Base-by-base conservation (phyloP, 2,888 invertebrate genomes). In the Papilio demoleus region DNA sequence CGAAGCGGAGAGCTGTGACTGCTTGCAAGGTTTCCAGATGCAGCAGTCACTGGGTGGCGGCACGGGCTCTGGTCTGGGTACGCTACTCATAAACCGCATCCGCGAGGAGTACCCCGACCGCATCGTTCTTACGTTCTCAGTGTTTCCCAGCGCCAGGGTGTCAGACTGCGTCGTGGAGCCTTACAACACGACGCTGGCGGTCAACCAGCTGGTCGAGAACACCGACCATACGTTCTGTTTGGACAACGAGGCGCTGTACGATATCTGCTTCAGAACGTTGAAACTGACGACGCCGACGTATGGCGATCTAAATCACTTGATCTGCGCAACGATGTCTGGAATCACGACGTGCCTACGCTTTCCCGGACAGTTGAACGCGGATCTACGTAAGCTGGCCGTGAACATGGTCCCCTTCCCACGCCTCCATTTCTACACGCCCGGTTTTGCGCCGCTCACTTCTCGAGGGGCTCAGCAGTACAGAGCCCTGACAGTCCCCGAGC, bases 1-100 rank as follows among this genome's bases (percentile, higher is more conserved):
- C 82, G 97, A 97, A 87, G 96, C 96, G 61, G 97, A 98, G 89
- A 94, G 97, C 87, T 95, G 98, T 88, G 99, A 99, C 85, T 98
- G 98, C 77, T 93, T 96, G 36, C 96, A 97, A 94, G 97, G 97
- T 58, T 97, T 97, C 84, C 97, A 97, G 82, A 84, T 97, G 75
- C 95, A 96, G 3, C 97, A 97, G 81, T 97, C 97, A 0, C 83
- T 92, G 6, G 93, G 93, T 12, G 93, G 93, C 27, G 93, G 93
- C 60, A 93, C 93, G n/a, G 93, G 93, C 6, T 87, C 93, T 0
- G 93, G 93, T 1, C 79, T 93, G 27, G 93, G 93, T 22, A 91
- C 97, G 0, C 92, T 98, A 4, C 90, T 97, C 22, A 95, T 97
- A 76, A 96, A 96, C 70, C 96, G 97, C 84, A 97, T 97, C 76